These are phyloP conservation scores for Microchrysa polita DNA, from an alignment of 2,888 invertebrate genomes.

Conservation along the genomic window DNA sequence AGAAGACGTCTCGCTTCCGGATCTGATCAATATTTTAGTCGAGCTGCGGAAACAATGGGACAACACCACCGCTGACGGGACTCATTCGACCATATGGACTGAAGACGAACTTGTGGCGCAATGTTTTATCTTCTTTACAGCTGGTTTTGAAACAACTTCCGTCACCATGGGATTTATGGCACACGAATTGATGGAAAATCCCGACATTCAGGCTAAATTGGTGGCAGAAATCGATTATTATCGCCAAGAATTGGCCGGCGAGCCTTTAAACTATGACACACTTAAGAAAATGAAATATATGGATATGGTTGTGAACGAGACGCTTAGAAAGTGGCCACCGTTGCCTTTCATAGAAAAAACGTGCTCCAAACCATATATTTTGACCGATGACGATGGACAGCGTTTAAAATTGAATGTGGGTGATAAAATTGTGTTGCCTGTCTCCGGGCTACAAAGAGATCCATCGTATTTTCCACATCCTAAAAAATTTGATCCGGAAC, in stretches of 20 bases:
- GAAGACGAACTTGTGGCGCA: slow-evolving; percentile 53
- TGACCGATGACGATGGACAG: slow-evolving; percentile 47
- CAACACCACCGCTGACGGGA: neutral
- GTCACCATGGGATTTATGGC: slow-evolving; percentile 63
- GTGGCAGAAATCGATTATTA: slow-evolving; percentile 66
- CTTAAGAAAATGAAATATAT: slow-evolving; percentile 69
- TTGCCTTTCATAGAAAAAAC: slow-evolving; percentile 63
- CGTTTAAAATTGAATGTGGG: slow-evolving; percentile 47
- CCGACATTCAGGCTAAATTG: slow-evolving; percentile 66
- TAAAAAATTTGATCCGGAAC: slow-evolving; percentile 65
- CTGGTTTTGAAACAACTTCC: slow-evolving; percentile 65
- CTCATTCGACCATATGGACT: slow-evolving; percentile 54
- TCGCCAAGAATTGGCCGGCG: slow-evolving; percentile 58
- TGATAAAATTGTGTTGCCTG: slow-evolving; percentile 55
- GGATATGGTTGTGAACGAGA: slow-evolving; percentile 71
- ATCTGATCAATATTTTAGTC: slow-evolving; percentile 38
- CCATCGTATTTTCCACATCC: slow-evolving; percentile 65
- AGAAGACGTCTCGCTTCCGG: slow-evolving; percentile 19
- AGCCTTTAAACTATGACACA: slow-evolving; percentile 66
- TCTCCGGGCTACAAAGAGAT: slow-evolving; percentile 63
- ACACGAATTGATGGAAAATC: slow-evolving; percentile 67
- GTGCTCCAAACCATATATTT: slow-evolving; percentile 66
- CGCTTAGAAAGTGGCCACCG: slow-evolving; percentile 66
- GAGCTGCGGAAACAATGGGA: neutral
- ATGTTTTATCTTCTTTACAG: slow-evolving; percentile 64